These are phyloP conservation scores for Prosapia bicincta DNA, from an alignment of 2,888 invertebrate genomes.

Conservation along the genomic window DNA sequence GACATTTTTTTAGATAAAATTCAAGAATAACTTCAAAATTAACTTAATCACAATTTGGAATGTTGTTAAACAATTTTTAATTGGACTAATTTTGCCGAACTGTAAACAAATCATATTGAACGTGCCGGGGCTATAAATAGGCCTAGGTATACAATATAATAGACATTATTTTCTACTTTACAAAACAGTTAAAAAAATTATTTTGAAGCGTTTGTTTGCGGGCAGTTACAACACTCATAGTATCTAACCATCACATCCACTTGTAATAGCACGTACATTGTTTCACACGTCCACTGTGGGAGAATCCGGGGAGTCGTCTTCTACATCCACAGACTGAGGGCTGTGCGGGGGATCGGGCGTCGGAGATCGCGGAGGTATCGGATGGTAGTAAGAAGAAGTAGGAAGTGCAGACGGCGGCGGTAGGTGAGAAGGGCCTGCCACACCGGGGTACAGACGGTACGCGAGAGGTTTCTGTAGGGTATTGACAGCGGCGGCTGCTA, in stretches of 20 bases:
- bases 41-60: too few relatives aligned
- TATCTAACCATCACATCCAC: background rate
- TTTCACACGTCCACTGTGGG: slow-evolving; percentile 28
- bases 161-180: background rate
- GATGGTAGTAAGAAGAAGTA: slow-evolving; percentile 32
- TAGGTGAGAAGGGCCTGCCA: slow-evolving; percentile 38
- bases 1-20: too few relatives aligned
- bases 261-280: background rate
- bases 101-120: too few relatives aligned
- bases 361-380: slow-evolving; percentile 51
- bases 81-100: too few relatives aligned
- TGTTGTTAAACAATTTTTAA: too few relatives aligned
- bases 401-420: slow-evolving; percentile 29
- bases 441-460: slow-evolving; percentile 53
- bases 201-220: background rate
- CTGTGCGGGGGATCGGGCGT: slow-evolving; percentile 37
- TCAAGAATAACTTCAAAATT: too few relatives aligned
- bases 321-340: slow-evolving; percentile 41
- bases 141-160: background rate
- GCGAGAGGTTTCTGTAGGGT: slow-evolving; percentile 86
- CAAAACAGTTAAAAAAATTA: background rate
- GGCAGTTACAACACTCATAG: background rate
- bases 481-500: slow-evolving; percentile 53
- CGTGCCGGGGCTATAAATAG: too few relatives aligned
- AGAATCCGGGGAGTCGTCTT: slow-evolving; percentile 40